Base-by-base conservation (phyloP, 2,888 invertebrate genomes). In the Brenthis ino region DNA sequence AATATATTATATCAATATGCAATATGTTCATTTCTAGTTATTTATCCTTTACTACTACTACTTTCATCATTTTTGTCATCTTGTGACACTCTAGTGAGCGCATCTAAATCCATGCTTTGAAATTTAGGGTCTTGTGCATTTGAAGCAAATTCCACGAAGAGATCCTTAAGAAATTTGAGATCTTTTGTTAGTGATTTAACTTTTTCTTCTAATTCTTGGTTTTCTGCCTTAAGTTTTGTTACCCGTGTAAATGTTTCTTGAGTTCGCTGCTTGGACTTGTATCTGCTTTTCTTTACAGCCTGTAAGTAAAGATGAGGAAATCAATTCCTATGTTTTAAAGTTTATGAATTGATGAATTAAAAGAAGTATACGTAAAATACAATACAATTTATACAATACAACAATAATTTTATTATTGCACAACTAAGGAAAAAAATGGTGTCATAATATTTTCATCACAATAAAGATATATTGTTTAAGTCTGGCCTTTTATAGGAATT, bases 281-380 rank as follows among this genome's bases (percentile, higher is more conserved):
- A 96, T 74, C 97, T 93, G 76, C 96, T 96, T 74, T 96, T 95
- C 86, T 97, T 97, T 0, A 97, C 97, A 67, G 97, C 97, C 95
- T 96, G 87, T 6, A 80, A 84, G 64, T n/a, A 16, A 61, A 66
- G n/a, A 56, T 50, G 24, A 60, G 12, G 2, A 28, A 28, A 28
- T 3, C 12, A 33, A 6, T 13, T 1, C 14, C 12, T 43, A 28
- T n/a, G 28, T 28, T 28, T 28, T 0, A 24, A 58, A 5, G 12
- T 13, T 4, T 8, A 43, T 47, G 2, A 50, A 60, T 60, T 60
- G 50, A 12, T 2, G 28, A 50, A 60, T 6, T 50, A 60, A 60
- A 54, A 8, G 11, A 20, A 54, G 20, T 11, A 8, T 6, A 20
- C 1, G 3, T 6, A 11, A 28, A 53, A 20, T 11, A 53, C 16